Evolutionary conservation across 1,140 invertebrate genomes (phyloP), one percentile per base, ranked within the genome.

Genomic region (Lasaia peninsularis): DNA sequence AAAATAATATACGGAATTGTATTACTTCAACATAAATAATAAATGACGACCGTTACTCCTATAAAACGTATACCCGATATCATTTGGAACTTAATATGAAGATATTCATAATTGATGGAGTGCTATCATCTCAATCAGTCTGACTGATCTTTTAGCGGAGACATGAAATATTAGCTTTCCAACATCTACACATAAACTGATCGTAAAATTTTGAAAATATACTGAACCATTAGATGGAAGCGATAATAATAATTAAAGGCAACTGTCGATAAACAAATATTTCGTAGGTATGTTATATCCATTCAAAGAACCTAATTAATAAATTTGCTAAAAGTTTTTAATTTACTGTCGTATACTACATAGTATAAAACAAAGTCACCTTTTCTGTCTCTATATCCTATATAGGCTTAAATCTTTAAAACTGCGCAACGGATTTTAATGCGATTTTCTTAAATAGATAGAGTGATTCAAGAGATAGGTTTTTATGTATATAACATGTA

Each of bases 91-190:
- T 40, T 73, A 72, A 78, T 73, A 83, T 85, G 85, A 83, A 81
- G 74, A 79, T 80, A 81, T 58, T 79, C 72, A 78, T 86, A 87
- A 86, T 84, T 79, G 81, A 80, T 75, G 73, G 35, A 40, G 35
- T 18, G 35, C 35, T 18, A 16, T 18, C 35, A 40, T 16, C 35
- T 16, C 35, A 40, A 40, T 40, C 35, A 40, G 35, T 40, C 16
- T 40, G 16, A 40, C 35, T 40, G 35, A 37, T 37, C 35, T 37
- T 35, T 35, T n/a, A 35, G 33, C 33, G 16, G 12, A 8, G 35
- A 37, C 35, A 37, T 37, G 35, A 40, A 40, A 40, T 40, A 18
- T 40, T 8, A 40, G 7, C 35, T 12, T 40, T 40, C 8, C 9
- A n/a, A 16, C 35, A 1, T 40, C 7, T 40, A 40, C 9, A 16